Evolutionary conservation across 1,140 invertebrate species (phyloP), one percentile per base, ranked within the genome.

Genomic region (Achatina immaculata): DNA sequence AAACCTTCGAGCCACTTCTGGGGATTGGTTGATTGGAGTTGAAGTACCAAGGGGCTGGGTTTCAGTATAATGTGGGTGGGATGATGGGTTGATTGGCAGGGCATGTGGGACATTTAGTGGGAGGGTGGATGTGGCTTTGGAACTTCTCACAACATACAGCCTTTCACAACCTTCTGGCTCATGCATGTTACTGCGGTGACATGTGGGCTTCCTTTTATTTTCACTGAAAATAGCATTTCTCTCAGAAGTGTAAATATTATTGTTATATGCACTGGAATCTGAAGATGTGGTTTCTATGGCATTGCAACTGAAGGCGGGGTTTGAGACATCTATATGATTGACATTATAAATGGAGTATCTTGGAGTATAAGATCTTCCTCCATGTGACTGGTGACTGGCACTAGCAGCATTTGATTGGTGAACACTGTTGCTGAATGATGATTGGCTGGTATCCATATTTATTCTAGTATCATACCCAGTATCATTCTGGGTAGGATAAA

Each of bases 91-190:
- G 14, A 68, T 11, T 21, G 21, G 14, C 7, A 38, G 40, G 6
- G 11, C 7, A 21, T 28, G 11, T 34, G 69, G 69, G 24, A 14
- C 11, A 51, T 14, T 14, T 11, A 14, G 11, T n/a, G 11, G 24
- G 48, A 11, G 11, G 11, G 11, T 24, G 28, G 38, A 14, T 7
- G 14, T 9, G 11, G 69, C 31, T 43, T 72, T 38, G 7, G 69
- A 11, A 43, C 69, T 72, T 72, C 69, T 72, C 7, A 72, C 40
- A 36, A 72, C 34, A 40, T 72, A 72, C 21, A 72, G 40, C 7
- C 31, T 7, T 28, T 43, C 69, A n/a, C 31, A 28, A 14, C 31
- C n/a, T n/a, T n/a, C n/a, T n/a, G n/a, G n/a, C n/a, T n/a, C n/a
- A n/a, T n/a, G n/a, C n/a, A n/a, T n/a, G n/a, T n/a, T n/a, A n/a